Base-by-base conservation (phyloP, 2,797 vertebrate genomes). In the Ataeniobius toweri region DNA sequence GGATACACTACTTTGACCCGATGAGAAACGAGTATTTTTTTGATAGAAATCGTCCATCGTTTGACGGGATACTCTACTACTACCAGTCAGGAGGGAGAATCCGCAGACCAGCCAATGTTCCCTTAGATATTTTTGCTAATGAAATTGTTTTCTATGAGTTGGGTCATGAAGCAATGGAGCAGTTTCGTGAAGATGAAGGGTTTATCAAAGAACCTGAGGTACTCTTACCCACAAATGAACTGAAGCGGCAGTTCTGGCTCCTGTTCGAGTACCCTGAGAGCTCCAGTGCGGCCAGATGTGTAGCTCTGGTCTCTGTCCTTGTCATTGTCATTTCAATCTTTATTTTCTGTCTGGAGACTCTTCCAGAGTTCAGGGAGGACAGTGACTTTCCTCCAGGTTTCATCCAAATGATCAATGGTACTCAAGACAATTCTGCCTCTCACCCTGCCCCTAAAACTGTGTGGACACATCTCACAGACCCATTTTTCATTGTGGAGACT, bases 1-100 rank as follows among this genome's bases (percentile, higher is more conserved):
- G 98, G 89, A 96, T 98, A 85, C 95, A 93, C 26, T 98, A 97
- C 94, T 99, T 99, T 0, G 98, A 99, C 91, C 97, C 97, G 9
- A 98, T 99, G 97, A 98, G 90, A 86, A 99, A 99, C 0, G 97
- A 99, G 18, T 99, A 99, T 83, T 99, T 99, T 91, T 99, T 99
- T 76, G 98, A 99, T 78, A 93, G 98, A 85, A 99, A 99, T 87
- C 96, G 98, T 3, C 98, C 98, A 13, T 97, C 98, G 80, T 99
- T 99, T 81, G 98, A 99, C 84, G 97, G 98, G 46, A 97, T 99
- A 81, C 94, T 99, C 2, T 99, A 98, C 92, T 99, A 96, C 85
- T 99, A 99, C 77, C 98, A 99, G 77, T 99, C 98, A 0, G 98
- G 98, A 2, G 98, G 98, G 4, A 97, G 97, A 91, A 95, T 99